These are phyloP conservation scores for Malthinus seriepunctatus DNA, from an alignment of 2,888 invertebrate species.

Conservation along the genomic window DNA sequence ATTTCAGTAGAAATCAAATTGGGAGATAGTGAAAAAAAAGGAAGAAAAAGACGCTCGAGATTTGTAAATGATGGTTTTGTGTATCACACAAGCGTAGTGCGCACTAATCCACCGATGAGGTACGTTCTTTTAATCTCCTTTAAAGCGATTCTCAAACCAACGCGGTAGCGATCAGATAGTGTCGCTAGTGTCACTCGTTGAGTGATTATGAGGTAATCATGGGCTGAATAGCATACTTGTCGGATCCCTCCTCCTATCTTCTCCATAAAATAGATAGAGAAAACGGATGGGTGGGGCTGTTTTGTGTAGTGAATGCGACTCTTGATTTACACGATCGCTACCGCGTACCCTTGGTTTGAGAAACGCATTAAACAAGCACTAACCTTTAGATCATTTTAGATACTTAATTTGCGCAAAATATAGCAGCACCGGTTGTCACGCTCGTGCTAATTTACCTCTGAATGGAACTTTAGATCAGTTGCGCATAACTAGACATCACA, in stretches of 20 bases:
- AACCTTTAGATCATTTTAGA: constrained; percentile 25
- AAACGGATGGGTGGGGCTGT: too few relatives aligned
- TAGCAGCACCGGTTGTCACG: constrained; percentile 36
- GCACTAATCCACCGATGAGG: constrained; percentile 37
- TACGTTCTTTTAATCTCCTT: constrained; percentile 16
- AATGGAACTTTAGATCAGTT: constrained; percentile 32
- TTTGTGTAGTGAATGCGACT: too few relatives aligned
- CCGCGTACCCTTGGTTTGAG: too few relatives aligned
- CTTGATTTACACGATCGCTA: too few relatives aligned
- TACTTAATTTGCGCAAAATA: constrained; percentile 39
- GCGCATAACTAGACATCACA: constrained; percentile 36
- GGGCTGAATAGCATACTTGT: too few relatives aligned
- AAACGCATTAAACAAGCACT: too few relatives aligned
- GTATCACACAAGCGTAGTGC: constrained; percentile 41
- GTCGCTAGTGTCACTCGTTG: too few relatives aligned
- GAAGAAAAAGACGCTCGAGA: constrained; percentile 34
- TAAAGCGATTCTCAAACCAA: too few relatives aligned
- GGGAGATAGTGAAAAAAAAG: neutral
- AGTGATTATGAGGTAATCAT: too few relatives aligned
- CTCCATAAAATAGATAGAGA: too few relatives aligned
- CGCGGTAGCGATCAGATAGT: too few relatives aligned
- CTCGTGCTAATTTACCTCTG: constrained; percentile 35
- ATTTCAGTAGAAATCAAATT: constrained; percentile 22
- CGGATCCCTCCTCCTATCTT: too few relatives aligned
- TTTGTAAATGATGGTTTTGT: constrained; percentile 38